Conservation (phyloP, 2,888 invertebrate genomes). For the Temnothorax rugatulus region DNA sequence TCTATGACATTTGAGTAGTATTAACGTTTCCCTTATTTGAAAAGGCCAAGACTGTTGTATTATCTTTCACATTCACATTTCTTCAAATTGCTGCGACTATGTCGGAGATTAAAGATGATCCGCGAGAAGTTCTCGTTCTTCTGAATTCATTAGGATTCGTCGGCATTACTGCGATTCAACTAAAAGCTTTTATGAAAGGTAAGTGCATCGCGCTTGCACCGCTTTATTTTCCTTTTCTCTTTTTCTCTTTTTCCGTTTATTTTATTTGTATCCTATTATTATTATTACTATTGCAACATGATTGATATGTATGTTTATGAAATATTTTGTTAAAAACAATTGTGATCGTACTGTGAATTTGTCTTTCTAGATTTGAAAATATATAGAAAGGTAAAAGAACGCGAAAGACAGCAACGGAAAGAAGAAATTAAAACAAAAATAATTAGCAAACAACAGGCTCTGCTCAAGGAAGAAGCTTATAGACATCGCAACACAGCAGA, state of each 20-base stretch:
- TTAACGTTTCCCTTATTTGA: constrained; percentile 28
- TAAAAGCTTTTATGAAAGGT: constrained; percentile 94
- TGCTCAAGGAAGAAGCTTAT: constrained; percentile 75
- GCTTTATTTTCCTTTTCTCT: constrained; percentile 24
- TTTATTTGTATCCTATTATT: neutral
- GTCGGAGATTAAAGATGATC: constrained; percentile 86
- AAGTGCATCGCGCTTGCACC: constrained; percentile 63
- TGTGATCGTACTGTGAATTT: constrained; percentile 38
- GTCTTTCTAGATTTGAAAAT: constrained; percentile 89
- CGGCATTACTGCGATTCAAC: constrained; percentile 91
- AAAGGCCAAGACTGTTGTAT: neutral
- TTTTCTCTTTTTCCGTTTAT: too few relatives aligned
- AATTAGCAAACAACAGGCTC: constrained; percentile 73
- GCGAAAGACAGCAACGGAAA: constrained; percentile 85
- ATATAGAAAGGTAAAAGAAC: constrained; percentile 88
- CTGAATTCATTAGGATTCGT: constrained; percentile 92
- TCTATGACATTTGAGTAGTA: neutral
- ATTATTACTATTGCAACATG: neutral
- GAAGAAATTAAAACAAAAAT: constrained; percentile 80
- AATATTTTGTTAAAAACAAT: neutral
- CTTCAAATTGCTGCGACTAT: constrained; percentile 37
- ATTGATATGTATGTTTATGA: neutral
- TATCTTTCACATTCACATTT: neutral
- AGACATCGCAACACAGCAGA: constrained; percentile 53
- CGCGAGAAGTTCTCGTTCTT: constrained; percentile 91